Percentiles rank a stretch among this genome's conserved stretches.
phyloP scores from a whole-genome alignment of 2,113 vertebrate species.

The Seriola dumerili region DNA sequence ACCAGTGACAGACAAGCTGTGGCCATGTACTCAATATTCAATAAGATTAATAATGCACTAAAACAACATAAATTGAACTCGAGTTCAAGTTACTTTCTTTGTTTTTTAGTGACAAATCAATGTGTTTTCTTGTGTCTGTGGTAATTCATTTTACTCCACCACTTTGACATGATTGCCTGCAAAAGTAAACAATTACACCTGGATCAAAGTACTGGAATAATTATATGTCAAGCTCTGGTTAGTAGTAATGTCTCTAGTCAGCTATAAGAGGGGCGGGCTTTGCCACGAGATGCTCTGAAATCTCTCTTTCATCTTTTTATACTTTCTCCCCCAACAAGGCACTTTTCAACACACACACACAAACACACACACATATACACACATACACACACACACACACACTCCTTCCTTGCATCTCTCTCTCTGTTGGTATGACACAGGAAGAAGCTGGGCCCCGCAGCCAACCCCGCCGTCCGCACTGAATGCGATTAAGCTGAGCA shows the following conservation, averaged over 20 bases:
- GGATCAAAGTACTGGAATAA: constrained; percentile 75
- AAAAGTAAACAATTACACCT: constrained; percentile 77
- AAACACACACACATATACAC: not conserved
- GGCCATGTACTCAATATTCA: constrained; percentile 11
- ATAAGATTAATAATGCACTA: constrained; percentile 13
- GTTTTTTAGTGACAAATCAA: constrained; percentile 50
- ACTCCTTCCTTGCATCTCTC: constrained; percentile 44
- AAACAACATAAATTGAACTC: constrained; percentile 30
- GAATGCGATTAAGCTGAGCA: constrained; percentile 82
- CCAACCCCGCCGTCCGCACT: constrained; percentile 71
- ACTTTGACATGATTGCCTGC: constrained; percentile 54
- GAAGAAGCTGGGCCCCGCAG: constrained; percentile 74
- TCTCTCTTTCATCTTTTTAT: constrained; percentile 74
- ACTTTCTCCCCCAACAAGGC: constrained; percentile 60
- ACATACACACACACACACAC: constrained; percentile 20
- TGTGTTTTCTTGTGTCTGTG: constrained; percentile 54
- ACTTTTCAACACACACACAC: constrained; percentile 56
- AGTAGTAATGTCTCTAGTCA: constrained; percentile 72
- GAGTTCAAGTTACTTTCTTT: constrained; percentile 13
- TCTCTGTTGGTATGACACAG: constrained; percentile 69
- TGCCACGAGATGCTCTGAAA: constrained; percentile 60
- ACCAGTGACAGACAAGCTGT: constrained; percentile 17
- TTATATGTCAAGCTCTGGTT: constrained; percentile 72
- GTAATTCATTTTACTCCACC: constrained; percentile 33
- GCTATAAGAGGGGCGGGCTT: constrained; percentile 58